Conservation (phyloP, 2,888 invertebrate genomes). For the Dryocosmus kuriphilus region DNA sequence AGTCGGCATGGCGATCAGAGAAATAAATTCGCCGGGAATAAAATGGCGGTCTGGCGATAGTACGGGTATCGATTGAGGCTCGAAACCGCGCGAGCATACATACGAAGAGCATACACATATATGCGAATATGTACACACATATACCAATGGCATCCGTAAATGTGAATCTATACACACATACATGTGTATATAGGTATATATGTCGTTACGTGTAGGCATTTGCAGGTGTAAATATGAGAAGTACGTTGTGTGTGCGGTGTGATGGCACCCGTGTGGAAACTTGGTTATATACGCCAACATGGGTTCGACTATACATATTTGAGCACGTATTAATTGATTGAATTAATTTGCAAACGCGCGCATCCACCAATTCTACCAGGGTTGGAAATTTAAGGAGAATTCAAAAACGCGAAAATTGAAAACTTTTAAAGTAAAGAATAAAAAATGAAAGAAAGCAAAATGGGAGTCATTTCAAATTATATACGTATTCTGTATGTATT, state of each 20-base stretch:
- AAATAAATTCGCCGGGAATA: slow-evolving; percentile 67
- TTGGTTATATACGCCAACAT: slow-evolving; percentile 47
- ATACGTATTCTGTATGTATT: too few species aligned
- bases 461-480: too few species aligned
- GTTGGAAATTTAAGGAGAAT: neutral
- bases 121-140: neutral
- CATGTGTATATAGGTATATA: neutral
- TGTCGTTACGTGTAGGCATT: neutral
- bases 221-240: slow-evolving; percentile 36
- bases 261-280: slow-evolving; percentile 52
- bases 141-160: neutral
- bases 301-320: slow-evolving; percentile 50
- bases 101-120: slow-evolving; percentile 41
- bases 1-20: slow-evolving; percentile 53
- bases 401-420: too few species aligned
- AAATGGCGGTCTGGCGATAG: slow-evolving; percentile 71
- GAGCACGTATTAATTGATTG: slow-evolving; percentile 71
- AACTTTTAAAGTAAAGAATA: neutral
- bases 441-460: too few species aligned
- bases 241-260: slow-evolving; percentile 44
- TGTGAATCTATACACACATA: too few species aligned
- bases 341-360: slow-evolving; percentile 65
- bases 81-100: slow-evolving; percentile 52
- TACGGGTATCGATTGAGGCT: slow-evolving; percentile 71
- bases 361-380: neutral